Conservation (phyloP, 1,140 invertebrate genomes). For the Oreohelix idahoensis region DNA sequence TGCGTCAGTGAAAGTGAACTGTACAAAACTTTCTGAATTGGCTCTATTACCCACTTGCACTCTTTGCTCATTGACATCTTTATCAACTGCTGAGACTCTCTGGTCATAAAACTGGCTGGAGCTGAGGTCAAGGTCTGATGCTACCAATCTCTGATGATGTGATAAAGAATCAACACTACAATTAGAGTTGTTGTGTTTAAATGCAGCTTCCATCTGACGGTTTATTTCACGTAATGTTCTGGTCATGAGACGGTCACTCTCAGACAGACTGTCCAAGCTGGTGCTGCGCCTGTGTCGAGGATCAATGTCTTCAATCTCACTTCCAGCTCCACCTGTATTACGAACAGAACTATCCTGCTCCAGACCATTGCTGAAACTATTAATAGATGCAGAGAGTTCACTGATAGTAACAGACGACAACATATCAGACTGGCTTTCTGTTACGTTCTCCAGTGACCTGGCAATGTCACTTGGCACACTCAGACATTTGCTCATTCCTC, state of each 20-base stretch:
- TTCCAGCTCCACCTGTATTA: slow-evolving; percentile 10
- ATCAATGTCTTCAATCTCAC: neutral
- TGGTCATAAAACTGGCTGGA: neutral
- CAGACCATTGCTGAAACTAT: slow-evolving; percentile 52
- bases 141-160: slow-evolving; percentile 1
- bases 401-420: slow-evolving; percentile 67
- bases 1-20: neutral
- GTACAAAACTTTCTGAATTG: neutral
- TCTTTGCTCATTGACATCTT: neutral
- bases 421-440: slow-evolving; percentile 59
- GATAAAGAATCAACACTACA: too few species aligned
- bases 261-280: slow-evolving; percentile 60
- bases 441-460: slow-evolving; percentile 66
- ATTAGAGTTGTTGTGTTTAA: slow-evolving; percentile 46
- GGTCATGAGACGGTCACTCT: slow-evolving; percentile 57
- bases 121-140: slow-evolving; percentile 31
- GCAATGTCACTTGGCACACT: slow-evolving; percentile 69
- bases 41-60: neutral
- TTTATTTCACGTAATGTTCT: slow-evolving; percentile 64
- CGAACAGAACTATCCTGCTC: slow-evolving; percentile 9
- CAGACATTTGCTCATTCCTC: slow-evolving; percentile 65
- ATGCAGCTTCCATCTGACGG: slow-evolving; percentile 65
- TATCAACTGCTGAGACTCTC: neutral
- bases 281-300: slow-evolving; percentile 57
- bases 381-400: slow-evolving; percentile 65